Evolutionary conservation across 2,113 vertebrate species (phyloP).

Genomic region (Bujurquina vittata): DNA sequence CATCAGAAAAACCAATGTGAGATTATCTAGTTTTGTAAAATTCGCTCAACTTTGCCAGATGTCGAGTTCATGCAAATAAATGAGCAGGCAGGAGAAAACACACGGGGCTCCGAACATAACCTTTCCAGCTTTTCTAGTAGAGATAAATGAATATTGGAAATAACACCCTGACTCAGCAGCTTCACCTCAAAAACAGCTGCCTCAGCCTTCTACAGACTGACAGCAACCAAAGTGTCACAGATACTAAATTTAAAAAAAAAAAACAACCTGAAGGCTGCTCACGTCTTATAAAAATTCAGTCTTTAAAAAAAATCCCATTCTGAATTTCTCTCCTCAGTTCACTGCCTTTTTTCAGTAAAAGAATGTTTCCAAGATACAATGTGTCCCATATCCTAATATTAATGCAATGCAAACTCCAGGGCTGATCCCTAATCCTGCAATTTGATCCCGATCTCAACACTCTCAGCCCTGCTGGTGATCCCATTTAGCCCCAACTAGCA

Average conservation of each 20-base stretch:
- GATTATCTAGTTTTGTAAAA: background rate
- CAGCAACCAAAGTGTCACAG: constrained; percentile 39
- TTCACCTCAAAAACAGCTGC: constrained; percentile 28
- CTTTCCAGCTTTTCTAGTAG: constrained; percentile 8
- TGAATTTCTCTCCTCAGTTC: constrained; percentile 30
- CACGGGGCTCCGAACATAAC: background rate
- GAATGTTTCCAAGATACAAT: background rate
- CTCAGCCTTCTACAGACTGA: constrained; percentile 35
- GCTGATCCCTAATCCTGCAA: constrained; percentile 58
- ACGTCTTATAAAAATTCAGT: constrained; percentile 4
- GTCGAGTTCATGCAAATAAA: background rate
- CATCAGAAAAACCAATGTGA: background rate
- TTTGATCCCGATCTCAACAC: constrained; percentile 54
- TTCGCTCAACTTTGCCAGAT: background rate
- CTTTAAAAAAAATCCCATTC: background rate
- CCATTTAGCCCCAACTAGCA: constrained; percentile 50
- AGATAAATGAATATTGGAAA: constrained; percentile 24
- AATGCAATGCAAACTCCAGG: constrained; percentile 40
- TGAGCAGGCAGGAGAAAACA: background rate
- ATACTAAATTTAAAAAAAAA: background rate
- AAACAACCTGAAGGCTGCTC: background rate
- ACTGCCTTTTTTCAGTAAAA: background rate
- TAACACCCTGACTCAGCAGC: constrained; percentile 50
- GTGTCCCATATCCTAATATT: background rate
- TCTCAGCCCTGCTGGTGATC: constrained; percentile 33